A percentile compares a stretch with the other conserved stretches of the same genome.
Evolutionary conservation across 35 echinoderm and acorn worm species (phyloP).

Genomic region (Amphiura filiformis): DNA sequence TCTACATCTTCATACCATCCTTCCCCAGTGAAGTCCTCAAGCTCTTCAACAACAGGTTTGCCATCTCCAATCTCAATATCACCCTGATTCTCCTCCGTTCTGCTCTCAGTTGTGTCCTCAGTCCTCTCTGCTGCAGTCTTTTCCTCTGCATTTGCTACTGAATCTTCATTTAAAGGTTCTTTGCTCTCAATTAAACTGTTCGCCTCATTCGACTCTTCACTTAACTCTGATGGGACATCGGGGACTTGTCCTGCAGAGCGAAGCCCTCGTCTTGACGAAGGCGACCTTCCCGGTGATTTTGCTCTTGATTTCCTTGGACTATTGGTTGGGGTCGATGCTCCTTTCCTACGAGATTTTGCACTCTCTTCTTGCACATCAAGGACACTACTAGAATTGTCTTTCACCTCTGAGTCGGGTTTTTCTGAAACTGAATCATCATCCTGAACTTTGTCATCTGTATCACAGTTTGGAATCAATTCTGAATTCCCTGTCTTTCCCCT

Average conservation of each 20-base stretch:
- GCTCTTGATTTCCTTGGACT: not conserved
- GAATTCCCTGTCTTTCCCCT: not conserved
- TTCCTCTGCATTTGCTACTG: not conserved
- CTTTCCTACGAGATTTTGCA: not conserved
- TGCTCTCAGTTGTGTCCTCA: not conserved
- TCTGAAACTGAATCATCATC: not conserved
- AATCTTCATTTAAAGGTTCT: not conserved
- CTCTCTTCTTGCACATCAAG: not conserved
- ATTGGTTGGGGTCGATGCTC: not conserved
- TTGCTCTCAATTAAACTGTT: not conserved
- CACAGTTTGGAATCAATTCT: not conserved
- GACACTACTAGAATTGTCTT: not conserved
- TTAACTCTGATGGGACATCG: no score
- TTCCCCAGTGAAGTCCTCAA: not conserved
- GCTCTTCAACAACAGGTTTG: not conserved
- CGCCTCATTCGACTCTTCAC: no score
- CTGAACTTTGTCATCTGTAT: not conserved
- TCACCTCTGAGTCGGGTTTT: not conserved
- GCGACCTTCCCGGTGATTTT: slow-evolving; percentile 14
- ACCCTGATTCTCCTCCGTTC: not conserved
- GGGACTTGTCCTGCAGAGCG: not conserved
- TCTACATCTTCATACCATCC: slow-evolving; percentile 83
- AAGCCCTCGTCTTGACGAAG: slow-evolving; percentile 3
- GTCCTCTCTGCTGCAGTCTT: not conserved
- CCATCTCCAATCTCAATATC: not conserved